Conservation (phyloP, 2,888 invertebrate species). For the Luffia ferchaultella region DNA sequence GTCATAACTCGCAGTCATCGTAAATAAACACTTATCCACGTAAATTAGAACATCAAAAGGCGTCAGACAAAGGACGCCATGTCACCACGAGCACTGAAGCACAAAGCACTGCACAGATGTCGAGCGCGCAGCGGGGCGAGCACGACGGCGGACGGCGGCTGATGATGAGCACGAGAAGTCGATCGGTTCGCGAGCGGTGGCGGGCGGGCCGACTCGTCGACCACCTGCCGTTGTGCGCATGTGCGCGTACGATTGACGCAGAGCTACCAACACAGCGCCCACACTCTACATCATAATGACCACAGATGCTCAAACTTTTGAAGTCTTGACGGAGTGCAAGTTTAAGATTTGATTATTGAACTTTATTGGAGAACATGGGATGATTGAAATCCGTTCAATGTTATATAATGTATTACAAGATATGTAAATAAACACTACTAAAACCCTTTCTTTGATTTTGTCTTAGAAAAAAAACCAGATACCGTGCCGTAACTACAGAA, state of each 20-base stretch:
- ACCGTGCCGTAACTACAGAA: too few relatives aligned
- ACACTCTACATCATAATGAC: not conserved
- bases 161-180: slow-evolving; percentile 67
- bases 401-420: too few relatives aligned
- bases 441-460: too few relatives aligned
- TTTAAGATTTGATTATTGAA: not conserved
- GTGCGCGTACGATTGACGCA: slow-evolving; percentile 59
- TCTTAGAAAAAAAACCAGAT: too few relatives aligned
- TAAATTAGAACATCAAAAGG: slow-evolving; percentile 37
- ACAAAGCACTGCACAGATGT: slow-evolving; percentile 53
- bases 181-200: slow-evolving; percentile 56
- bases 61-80: slow-evolving; percentile 57
- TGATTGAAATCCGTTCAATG: too few relatives aligned
- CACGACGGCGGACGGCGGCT: slow-evolving; percentile 65
- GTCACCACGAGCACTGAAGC: slow-evolving; percentile 64
- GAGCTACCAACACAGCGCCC: slow-evolving; percentile 39
- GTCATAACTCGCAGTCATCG: slow-evolving; percentile 63
- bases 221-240: slow-evolving; percentile 69
- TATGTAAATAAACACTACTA: too few relatives aligned
- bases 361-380: too few relatives aligned
- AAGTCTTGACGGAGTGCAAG: not conserved
- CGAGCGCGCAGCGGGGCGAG: slow-evolving; percentile 50
- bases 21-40: slow-evolving; percentile 55
- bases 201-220: slow-evolving; percentile 62
- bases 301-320: not conserved